A percentile compares a stretch with the other conserved stretches of the same genome.
Evolutionary conservation across 2,797 vertebrate genomes (phyloP).

Genomic region (Parauchenoglanis punctatus): DNA sequence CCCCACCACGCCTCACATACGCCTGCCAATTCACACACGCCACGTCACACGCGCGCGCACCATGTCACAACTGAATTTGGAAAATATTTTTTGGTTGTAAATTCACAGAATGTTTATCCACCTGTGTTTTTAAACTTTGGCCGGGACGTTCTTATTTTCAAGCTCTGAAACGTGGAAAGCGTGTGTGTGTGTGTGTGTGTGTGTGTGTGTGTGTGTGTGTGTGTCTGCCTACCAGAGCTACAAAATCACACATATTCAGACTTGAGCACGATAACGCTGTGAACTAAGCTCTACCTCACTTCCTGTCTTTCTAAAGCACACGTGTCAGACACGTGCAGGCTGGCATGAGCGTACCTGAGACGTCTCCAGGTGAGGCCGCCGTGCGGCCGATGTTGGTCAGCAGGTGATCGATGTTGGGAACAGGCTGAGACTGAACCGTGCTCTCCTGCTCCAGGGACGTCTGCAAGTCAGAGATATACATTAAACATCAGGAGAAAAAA

Average conservation of each 20-base stretch:
- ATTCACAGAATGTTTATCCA: not conserved
- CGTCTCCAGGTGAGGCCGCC: slow-evolving; percentile 87
- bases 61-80: too few relatives aligned
- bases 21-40: too few relatives aligned
- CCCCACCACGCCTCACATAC: too few relatives aligned
- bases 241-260: too few relatives aligned
- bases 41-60: too few relatives aligned
- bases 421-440: slow-evolving; percentile 96
- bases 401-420: slow-evolving; percentile 99
- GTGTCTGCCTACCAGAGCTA: not conserved
- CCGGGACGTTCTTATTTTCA: not conserved
- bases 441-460: slow-evolving; percentile 89
- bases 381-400: slow-evolving; percentile 97
- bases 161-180: slow-evolving; percentile 3
- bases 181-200: not conserved
- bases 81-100: not conserved
- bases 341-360: slow-evolving; percentile 91
- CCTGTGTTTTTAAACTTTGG: not conserved
- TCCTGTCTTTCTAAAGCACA: not conserved
- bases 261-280: slow-evolving; percentile 11
- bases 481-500: too few relatives aligned
- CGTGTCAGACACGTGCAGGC: not conserved
- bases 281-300: not conserved
- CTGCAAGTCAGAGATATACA: slow-evolving; percentile 65
- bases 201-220: too few relatives aligned